Percentiles rank a stretch among this genome's conserved stretches.
phyloP scores from a whole-genome alignment of 2,888 invertebrate species.

The Cabera pusaria region DNA sequence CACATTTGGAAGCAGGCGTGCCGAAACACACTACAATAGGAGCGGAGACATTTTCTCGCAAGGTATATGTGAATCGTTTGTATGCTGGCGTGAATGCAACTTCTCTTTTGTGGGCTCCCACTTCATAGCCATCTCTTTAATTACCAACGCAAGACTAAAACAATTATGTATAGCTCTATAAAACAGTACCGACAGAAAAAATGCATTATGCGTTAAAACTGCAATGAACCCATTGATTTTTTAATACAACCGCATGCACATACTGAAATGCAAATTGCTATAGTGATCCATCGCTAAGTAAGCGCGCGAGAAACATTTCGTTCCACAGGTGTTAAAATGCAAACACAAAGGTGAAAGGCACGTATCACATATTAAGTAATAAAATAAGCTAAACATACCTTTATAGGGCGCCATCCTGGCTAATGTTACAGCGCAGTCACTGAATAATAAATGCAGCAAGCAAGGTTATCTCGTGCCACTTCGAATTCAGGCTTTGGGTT shows the following conservation, averaged over 20 bases:
- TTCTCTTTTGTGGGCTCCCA: too few species aligned
- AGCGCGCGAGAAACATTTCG: slow-evolving; percentile 1
- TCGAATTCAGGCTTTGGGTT: slow-evolving; percentile 22
- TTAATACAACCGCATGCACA: slow-evolving; percentile 7
- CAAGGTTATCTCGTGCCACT: slow-evolving; percentile 57
- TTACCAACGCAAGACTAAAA: too few species aligned
- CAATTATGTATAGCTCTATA: too few species aligned
- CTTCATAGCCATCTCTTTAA: too few species aligned
- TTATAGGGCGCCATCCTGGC: slow-evolving; percentile 76
- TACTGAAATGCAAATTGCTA: neutral
- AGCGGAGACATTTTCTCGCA: too few species aligned
- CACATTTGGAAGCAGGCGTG: slow-evolving; percentile 1
- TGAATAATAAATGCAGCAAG: slow-evolving; percentile 77
- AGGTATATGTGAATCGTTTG: too few species aligned
- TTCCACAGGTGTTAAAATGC: slow-evolving; percentile 23
- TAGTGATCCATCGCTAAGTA: neutral
- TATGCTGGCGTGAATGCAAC: slow-evolving; percentile 3
- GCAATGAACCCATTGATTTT: slow-evolving; percentile 13
- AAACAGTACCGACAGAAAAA: too few species aligned
- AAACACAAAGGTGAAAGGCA: slow-evolving; percentile 14
- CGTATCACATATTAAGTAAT: slow-evolving; percentile 28
- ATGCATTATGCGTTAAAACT: neutral
- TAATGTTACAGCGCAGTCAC: slow-evolving; percentile 65
- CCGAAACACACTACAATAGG: too few species aligned
- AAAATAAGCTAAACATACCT: slow-evolving; percentile 58